Conservation (phyloP, 2,888 invertebrate genomes). For the Dicyrtoma fusca region DNA sequence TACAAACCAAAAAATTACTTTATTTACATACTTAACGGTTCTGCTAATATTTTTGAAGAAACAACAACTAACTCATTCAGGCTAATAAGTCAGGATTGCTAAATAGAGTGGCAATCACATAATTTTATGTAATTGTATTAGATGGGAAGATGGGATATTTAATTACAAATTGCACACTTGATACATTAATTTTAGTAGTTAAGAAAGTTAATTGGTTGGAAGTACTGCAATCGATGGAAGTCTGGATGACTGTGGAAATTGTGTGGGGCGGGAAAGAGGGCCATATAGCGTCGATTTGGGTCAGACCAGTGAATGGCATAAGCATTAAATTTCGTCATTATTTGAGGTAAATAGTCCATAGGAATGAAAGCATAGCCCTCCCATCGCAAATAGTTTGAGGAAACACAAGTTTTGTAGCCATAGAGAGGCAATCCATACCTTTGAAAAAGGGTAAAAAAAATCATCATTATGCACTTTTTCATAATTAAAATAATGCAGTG, state of each 20-base stretch:
- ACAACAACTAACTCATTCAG: too few species aligned
- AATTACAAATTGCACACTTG: too few species aligned
- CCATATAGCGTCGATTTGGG: conserved; percentile 46
- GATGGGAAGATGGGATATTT: too few species aligned
- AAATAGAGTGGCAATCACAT: too few species aligned
- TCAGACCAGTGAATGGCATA: conserved; percentile 49
- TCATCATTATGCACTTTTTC: too few species aligned
- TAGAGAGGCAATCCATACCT: conserved; percentile 1
- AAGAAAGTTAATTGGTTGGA: conserved; percentile 41
- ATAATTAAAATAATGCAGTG: too few species aligned
- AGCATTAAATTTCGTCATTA: conserved; percentile 47
- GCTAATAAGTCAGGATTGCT: too few species aligned
- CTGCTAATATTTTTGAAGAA: too few species aligned
- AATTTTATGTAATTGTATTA: too few species aligned
- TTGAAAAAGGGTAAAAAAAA: neutral
- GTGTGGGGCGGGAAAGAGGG: conserved; percentile 44
- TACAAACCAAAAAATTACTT: too few species aligned
- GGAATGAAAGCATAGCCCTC: conserved; percentile 44
- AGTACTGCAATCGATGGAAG: conserved; percentile 48
- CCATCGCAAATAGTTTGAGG: conserved; percentile 44
- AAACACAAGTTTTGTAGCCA: neutral
- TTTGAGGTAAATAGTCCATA: conserved; percentile 41
- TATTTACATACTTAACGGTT: too few species aligned
- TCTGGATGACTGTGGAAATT: conserved; percentile 38
- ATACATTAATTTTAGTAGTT: too few species aligned